Evolutionary conservation across 2,888 invertebrate species (phyloP).

Genomic region (Seira musarum): DNA sequence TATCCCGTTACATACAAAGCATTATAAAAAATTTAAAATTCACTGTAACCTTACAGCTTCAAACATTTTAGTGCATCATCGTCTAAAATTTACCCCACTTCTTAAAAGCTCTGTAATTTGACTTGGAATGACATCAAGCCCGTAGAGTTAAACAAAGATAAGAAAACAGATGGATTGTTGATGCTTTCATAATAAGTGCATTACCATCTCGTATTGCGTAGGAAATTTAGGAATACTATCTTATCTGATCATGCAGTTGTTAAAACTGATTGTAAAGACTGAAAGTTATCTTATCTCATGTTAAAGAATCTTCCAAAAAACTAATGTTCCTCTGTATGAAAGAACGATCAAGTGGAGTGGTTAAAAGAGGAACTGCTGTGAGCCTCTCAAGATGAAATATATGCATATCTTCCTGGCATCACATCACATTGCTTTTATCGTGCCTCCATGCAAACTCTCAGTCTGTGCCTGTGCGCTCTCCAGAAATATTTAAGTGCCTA

Average conservation of each 20-base stretch:
- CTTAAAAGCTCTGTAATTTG: no score
- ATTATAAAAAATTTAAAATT: no score
- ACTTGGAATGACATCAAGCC: no score
- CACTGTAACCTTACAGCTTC: no score
- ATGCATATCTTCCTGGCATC: conserved; percentile 4
- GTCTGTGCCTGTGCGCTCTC: background rate
- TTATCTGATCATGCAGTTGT: conserved; percentile 1
- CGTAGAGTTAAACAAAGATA: no score
- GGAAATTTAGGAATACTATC: no score
- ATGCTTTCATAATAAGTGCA: no score
- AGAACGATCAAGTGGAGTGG: conserved; percentile 10
- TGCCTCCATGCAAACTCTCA: background rate
- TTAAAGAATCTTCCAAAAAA: background rate
- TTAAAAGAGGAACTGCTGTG: conserved; percentile 18
- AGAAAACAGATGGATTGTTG: no score
- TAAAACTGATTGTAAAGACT: background rate
- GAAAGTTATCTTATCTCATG: background rate
- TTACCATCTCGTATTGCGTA: no score
- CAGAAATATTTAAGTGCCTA: background rate
- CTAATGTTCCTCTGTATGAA: background rate
- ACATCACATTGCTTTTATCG: background rate
- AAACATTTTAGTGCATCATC: no score
- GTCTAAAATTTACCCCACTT: no score
- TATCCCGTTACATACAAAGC: no score
- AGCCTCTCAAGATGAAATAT: conserved; percentile 11